phyloP scores from a whole-genome alignment of 2,888 invertebrate species.

The Acanthosepion esculentum region DNA sequence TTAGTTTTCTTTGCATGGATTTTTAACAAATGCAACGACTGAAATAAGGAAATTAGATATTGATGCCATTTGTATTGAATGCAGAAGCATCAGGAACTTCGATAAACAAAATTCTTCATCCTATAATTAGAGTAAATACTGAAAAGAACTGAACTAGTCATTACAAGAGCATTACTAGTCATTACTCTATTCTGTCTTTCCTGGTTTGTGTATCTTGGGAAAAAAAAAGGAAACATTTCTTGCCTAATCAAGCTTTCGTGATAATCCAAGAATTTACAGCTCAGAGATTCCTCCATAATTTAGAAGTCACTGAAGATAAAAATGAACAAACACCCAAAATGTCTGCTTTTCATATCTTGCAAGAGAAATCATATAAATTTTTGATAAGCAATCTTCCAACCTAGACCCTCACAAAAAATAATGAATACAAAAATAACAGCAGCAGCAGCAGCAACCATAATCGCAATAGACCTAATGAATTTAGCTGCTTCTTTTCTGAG shows the following conservation, averaged over 20 bases:
- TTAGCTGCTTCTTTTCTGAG: not conserved
- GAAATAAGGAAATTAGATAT: not conserved
- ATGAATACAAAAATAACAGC: not conserved
- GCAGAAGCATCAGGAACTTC: not conserved
- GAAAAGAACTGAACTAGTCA: not conserved
- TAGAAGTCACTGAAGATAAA: not conserved
- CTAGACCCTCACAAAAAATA: no score
- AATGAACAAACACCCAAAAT: not conserved
- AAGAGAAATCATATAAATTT: not conserved
- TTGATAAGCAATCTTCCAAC: no score
- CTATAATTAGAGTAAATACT: not conserved
- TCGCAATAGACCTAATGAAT: not conserved
- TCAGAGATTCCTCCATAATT: not conserved
- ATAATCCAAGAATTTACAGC: not conserved
- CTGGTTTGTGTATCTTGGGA: not conserved
- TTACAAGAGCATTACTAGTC: not conserved
- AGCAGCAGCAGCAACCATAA: no score
- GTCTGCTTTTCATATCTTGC: not conserved
- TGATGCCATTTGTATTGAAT: not conserved
- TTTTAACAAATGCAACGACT: not conserved
- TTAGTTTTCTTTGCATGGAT: not conserved
- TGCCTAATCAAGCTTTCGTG: not conserved
- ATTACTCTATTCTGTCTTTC: not conserved
- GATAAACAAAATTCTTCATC: not conserved
- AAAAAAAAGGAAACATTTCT: not conserved